phyloP scores from a whole-genome alignment of 2,888 invertebrate species.

The Julus scanicus region DNA sequence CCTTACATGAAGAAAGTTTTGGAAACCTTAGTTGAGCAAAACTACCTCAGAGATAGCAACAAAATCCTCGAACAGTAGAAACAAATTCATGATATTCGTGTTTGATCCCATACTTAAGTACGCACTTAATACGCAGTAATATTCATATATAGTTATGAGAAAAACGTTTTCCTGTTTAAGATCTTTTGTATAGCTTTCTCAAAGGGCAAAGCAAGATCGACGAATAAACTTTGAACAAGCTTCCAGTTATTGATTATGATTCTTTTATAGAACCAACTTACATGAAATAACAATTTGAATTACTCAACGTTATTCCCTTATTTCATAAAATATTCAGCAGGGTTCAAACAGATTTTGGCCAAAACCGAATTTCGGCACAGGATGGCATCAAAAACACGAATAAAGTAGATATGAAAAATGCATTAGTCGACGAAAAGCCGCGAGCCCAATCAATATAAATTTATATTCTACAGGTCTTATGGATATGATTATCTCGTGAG shows the following conservation, averaged over 20 bases:
- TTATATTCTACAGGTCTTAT: conserved; percentile 28
- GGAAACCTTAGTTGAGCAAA: no score
- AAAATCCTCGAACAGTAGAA: no score
- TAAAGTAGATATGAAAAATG: conserved; percentile 14
- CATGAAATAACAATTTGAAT: conserved; percentile 8
- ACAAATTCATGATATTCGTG: no score
- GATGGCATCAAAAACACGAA: conserved; percentile 21
- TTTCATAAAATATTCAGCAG: conserved; percentile 3
- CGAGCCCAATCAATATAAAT: conserved; percentile 40
- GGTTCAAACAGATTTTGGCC: not conserved
- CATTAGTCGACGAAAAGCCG: conserved; percentile 22
- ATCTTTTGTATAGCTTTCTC: no score
- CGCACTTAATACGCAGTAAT: no score
- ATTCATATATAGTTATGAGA: no score
- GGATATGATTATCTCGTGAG: conserved; percentile 41
- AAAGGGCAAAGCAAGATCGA: not conserved
- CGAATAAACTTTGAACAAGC: not conserved
- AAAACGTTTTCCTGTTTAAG: no score
- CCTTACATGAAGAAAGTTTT: not conserved
- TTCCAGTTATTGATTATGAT: not conserved
- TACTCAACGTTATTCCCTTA: not conserved
- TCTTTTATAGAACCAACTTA: not conserved
- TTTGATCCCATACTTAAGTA: no score
- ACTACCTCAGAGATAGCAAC: no score
- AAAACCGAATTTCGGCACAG: not conserved